Evolutionary conservation across 37 sponge, comb jelly and placozoan species (phyloP), one percentile per base, ranked within the genome.

Genomic region (Beroe ovata): DNA sequence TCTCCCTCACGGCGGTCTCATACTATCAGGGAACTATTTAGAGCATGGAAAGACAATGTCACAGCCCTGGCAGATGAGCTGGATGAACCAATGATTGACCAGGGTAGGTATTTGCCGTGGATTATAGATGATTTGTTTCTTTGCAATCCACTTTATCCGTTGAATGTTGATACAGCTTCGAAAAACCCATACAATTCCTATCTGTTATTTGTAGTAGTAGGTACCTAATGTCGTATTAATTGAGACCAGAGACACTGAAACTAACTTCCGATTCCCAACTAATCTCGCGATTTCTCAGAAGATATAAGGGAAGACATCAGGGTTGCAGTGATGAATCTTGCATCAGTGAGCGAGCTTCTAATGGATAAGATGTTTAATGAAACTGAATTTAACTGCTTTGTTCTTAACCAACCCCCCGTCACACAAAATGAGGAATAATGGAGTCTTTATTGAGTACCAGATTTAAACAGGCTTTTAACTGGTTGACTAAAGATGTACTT

Each of bases 41-140:
- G 41, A 40, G 84, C 84, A 21, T 77, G 84, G 84, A 39, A 23
- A 23, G 84, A 77, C 16, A 77, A 77, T 35, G 38, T 77, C 2
- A 35, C 29, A 29, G 36, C 71, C 20, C 71, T 71, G 37, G 29
- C 29, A 8, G 71, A 71, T 35, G 71, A 71, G 20, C 29, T 71
- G 21, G 71, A 71, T 71, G 71, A 71, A 20, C 38, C 71, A 20
- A 6, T 71, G 20, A 38, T 35, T 29, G 38, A 35, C 20, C 38
- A 71, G 29, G 36, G 71, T 71, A 23, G 21, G n/a, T n/a, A n/a
- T 58, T 58, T 58, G n/a, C n/a, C n/a, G n/a, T n/a, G n/a, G n/a
- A n/a, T n/a, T n/a, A n/a, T n/a, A n/a, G n/a, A n/a, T n/a, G n/a
- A n/a, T n/a, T n/a, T n/a, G n/a, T n/a, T n/a, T n/a, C n/a, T n/a